Percentiles rank a stretch among this genome's conserved stretches.
Evolutionary conservation across 1,140 invertebrate genomes (phyloP).

Genomic region (Bombus soroeensis): DNA sequence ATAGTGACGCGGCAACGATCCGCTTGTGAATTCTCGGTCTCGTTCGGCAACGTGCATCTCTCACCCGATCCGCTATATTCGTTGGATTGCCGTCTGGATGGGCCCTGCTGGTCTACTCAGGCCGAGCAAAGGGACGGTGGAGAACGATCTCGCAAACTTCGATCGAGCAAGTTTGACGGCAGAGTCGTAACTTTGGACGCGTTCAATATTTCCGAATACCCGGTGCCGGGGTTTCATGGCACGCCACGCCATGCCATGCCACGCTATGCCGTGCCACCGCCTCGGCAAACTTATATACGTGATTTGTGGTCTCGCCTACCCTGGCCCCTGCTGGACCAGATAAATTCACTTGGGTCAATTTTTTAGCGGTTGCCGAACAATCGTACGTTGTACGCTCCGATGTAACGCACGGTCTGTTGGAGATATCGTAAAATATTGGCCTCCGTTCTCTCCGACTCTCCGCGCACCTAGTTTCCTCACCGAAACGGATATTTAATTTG

Average conservation of each 20-base stretch:
- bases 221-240: constrained; percentile 30
- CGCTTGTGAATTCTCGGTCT: neutral
- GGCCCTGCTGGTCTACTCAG: neutral
- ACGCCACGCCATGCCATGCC: neutral
- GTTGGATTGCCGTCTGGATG: neutral
- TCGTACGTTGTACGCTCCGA: constrained; percentile 7
- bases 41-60: neutral
- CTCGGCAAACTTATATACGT: constrained; percentile 60
- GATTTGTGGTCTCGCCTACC: constrained; percentile 54
- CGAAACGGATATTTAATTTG: constrained; percentile 24
- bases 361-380: constrained; percentile 58
- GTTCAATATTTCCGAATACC: constrained; percentile 67
- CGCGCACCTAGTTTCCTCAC: neutral
- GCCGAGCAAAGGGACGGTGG: neutral
- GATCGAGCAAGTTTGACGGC: constrained; percentile 64
- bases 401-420: constrained; percentile 2
- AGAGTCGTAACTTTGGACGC: constrained; percentile 59
- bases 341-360: constrained; percentile 60
- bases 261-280: neutral
- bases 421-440: constrained; percentile 47
- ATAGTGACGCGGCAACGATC: constrained; percentile 16
- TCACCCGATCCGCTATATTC: neutral
- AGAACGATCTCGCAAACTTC: constrained; percentile 53
- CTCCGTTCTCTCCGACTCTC: neutral
- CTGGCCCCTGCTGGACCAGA: constrained; percentile 7